Base-by-base conservation (phyloP, 1,140 invertebrate genomes). In the Drosophila bifasciata region DNA sequence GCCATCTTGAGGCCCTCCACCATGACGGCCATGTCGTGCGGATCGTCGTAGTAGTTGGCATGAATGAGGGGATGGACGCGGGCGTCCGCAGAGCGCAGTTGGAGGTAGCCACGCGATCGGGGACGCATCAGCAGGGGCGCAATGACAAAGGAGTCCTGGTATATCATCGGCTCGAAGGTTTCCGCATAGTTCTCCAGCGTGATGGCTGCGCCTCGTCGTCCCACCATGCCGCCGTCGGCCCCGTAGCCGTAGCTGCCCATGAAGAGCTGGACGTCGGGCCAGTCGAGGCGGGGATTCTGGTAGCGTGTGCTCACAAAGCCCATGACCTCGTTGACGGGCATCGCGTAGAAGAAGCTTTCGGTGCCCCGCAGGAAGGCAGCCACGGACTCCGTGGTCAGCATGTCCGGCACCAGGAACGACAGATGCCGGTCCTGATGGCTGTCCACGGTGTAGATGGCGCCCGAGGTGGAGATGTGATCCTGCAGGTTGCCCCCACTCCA, bases 401-500 rank as follows among this genome's bases (percentile, higher is more conserved):
- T 86, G 40, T 93, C 92, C 0, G 94, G 93, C 23, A 95, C 77
- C 41, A 95, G 93, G 59, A 95, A 94, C 8, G 93, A 93, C 43
- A 95, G 92, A 19, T 92, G 91, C 4, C 92, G 81, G 15, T 92
- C 83, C 11, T 85, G 76, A 16, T 90, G 90, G 50, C 94, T 92
- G 13, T 92, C 79, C 41, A 94, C 92, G 1, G 95, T 80, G 70
- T 94, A 96, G 0, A 92, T 93, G 64, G 94, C 92, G 0, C 93
- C 93, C 15, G 93, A 93, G 64, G 95, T 94, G 1, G 95, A 95
- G 0, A 95, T 93, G 77, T 96, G 96, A 90, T 96, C 95, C 90
- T 96, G 96, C 5, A 98, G 92, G 92, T 97, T 97, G 59, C 93
- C 86, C 97, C 97, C 0, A 98, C 96, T 0, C 95, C 95, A 0